These are phyloP conservation scores for Bujurquina vittata DNA, from an alignment of 2,113 vertebrate species.

Conservation along the genomic window DNA sequence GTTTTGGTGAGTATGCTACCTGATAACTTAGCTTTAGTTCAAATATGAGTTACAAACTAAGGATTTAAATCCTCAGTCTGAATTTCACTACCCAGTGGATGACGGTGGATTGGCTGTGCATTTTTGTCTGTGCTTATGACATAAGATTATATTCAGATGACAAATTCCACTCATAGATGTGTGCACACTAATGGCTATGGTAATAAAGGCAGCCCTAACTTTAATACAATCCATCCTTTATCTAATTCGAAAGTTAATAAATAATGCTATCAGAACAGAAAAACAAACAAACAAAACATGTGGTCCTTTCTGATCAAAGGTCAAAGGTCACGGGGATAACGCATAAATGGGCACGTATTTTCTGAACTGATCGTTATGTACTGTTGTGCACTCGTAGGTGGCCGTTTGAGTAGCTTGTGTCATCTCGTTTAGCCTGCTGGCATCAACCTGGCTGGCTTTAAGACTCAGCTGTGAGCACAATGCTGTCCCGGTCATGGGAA, in stretches of 20 bases:
- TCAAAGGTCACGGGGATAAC: not conserved
- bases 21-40: too few relatives aligned
- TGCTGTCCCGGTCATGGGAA: not conserved
- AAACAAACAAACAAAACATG: too few relatives aligned
- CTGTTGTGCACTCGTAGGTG: not conserved
- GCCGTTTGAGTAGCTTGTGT: not conserved
- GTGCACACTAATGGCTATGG: not conserved
- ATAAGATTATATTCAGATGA: not conserved
- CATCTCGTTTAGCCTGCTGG: not conserved
- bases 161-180: not conserved
- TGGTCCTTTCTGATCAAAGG: not conserved
- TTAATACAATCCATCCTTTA: accelerated
- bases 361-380: not conserved
- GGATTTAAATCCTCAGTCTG: accelerated
- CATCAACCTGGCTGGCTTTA: not conserved
- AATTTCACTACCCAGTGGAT: not conserved
- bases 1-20: too few relatives aligned
- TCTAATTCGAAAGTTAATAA: accelerated
- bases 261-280: not conserved
- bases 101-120: not conserved
- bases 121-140: not conserved
- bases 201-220: not conserved
- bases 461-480: not conserved
- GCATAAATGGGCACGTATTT: not conserved
- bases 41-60: not conserved